Base-by-base conservation (phyloP, 2,113 vertebrate genomes). In the Eudyptes chrysolophus region DNA sequence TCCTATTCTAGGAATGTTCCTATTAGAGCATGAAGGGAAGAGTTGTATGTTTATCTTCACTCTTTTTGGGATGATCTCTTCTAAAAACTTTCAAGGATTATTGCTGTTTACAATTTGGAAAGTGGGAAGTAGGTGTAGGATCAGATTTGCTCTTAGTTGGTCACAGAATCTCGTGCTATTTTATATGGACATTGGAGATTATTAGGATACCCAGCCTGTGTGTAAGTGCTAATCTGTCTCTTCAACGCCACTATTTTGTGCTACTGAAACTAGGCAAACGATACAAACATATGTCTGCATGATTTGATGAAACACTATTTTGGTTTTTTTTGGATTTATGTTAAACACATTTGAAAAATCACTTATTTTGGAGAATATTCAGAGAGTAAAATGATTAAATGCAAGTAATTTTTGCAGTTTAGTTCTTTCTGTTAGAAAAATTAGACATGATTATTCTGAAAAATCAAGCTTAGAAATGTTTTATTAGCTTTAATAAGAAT, bases 241-340 rank as follows among this genome's bases (percentile, higher is more conserved):
- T 66, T 79, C 44, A 58, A 29, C 57, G 65, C 10, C 0, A 1
- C 2, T 8, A 8, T 40, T 81, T 83, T 0, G 0, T 52, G n/a
- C 21, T 64, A 16, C 54, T 64, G 60, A 70, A 84, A 64, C 3
- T 3, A 9, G 15, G 30, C 7, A 61, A 52, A 49, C 0, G 5
- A 54, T 48, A 34, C 25, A 78, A 70, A 90, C 21, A 2, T 16
- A 4, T 5, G 9, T 25, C n/a, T 68, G 64, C 34, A 13, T 24
- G 21, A 52, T 32, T 60, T 76, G 34, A 61, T 54, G 17, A 84
- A 85, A 30, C 6, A 2, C 36, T 46, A 10, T 36, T 58, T 34
- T 11, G 10, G 18, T 9, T 13, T 36, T 60, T 57, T 24, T 21
- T 19, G 2, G 1, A 27, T 42, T 64, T 69, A 26, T 34, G 13